Evolutionary conservation across 2,888 invertebrate genomes (phyloP).

Genomic region (Conistra vaccinii): DNA sequence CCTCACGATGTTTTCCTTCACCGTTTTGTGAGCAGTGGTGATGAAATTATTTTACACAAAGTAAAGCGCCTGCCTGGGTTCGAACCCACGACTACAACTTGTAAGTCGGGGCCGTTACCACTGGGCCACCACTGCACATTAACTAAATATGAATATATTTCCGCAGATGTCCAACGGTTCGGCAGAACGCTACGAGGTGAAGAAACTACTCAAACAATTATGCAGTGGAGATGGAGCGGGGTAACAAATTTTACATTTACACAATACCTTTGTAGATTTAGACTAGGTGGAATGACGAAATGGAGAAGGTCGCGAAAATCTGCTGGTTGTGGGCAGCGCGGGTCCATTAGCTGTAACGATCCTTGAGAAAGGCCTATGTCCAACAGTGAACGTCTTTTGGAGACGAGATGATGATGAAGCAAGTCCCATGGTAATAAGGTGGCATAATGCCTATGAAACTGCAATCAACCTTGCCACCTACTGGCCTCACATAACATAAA

Average conservation of each 20-base stretch:
- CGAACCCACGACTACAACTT: too few species aligned
- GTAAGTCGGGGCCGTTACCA: too few species aligned
- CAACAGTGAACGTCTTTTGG: not conserved
- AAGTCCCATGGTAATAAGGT: not conserved
- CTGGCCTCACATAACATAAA: too few species aligned
- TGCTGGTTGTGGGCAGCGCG: not conserved
- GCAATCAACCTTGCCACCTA: too few species aligned
- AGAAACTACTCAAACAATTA: slow-evolving; percentile 78
- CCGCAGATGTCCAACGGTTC: slow-evolving; percentile 64
- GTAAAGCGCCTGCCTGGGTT: too few species aligned
- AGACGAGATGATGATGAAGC: not conserved
- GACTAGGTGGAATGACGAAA: not conserved
- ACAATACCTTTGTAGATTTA: not conserved
- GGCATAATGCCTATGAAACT: too few species aligned
- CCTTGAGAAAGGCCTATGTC: not conserved
- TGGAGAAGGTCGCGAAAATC: not conserved
- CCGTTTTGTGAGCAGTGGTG: too few species aligned
- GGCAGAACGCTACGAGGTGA: slow-evolving; percentile 76
- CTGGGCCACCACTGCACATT: too few species aligned
- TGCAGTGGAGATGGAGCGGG: slow-evolving; percentile 80
- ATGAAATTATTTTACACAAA: too few species aligned
- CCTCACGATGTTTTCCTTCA: too few species aligned
- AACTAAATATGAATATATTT: not conserved
- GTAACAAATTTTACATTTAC: slow-evolving; percentile 63
- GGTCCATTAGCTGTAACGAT: not conserved